Base-by-base conservation (phyloP, 1,140 invertebrate species). In the Tetragnatha versicolor region DNA sequence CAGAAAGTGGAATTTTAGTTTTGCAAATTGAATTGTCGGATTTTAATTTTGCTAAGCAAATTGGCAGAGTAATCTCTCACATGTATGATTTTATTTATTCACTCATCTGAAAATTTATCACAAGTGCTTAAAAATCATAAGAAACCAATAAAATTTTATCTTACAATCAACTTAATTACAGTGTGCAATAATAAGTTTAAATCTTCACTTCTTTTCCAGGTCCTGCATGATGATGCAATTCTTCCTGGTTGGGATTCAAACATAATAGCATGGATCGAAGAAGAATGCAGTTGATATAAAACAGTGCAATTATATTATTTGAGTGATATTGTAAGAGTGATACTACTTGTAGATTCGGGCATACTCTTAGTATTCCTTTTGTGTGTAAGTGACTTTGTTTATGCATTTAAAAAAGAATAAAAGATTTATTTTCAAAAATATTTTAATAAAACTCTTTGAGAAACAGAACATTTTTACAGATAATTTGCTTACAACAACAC, bases 191-290 rank as follows among this genome's bases (percentile, higher is more conserved):
- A 22, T 12, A 53, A 12, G 5, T 53, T 53, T 9, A 10, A 53
- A 7, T 53, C 6, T 53, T 58, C 17, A 9, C 17, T 45, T 14
- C 4, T 55, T 10, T 4, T n/a, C 3, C 81, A 88, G 87, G 84
- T 88, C 66, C 82, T 84, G 17, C 82, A 85, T 79, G 87, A 88
- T 81, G 86, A 87, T 33, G 85, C 84, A 75, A 84, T 88, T 29
- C 81, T 89, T 17, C 88, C 88, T 55, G 87, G 88, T 7, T 87
- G 86, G 83, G 87, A 88, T 76, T 87, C 87, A 6, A 88, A 88
- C 79, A 87, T 89, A 47, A 86, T 88, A 5, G 87, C 86, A 6
- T 89, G 88, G 88, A 84, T 88, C 29, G 87, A 88, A 82, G 84
- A 85, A 79, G 84, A 85, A 25, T 68, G 61, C 45, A 66, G 51